Percentiles rank a stretch among this genome's conserved stretches.
These are phyloP conservation scores for Drosophila orena DNA, from an alignment of 1,140 invertebrate genomes.

Conservation along the genomic window DNA sequence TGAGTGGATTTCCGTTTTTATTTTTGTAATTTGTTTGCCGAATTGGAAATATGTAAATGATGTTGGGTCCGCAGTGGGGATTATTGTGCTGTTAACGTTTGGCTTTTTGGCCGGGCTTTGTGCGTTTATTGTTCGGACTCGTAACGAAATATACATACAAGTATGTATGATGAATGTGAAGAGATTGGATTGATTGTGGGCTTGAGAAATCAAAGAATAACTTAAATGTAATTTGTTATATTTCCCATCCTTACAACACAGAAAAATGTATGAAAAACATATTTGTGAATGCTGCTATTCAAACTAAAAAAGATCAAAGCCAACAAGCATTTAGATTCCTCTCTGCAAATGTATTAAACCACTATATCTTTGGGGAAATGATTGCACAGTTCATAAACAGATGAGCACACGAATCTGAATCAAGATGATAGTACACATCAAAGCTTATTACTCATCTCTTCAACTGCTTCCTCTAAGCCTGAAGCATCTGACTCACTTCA, in stretches of 20 bases:
- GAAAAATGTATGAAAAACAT: too few species aligned
- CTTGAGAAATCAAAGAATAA: not conserved
- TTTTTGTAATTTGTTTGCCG: constrained; percentile 59
- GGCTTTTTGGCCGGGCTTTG: constrained; percentile 31
- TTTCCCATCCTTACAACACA: too few species aligned
- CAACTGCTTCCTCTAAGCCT: not conserved
- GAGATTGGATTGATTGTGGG: not conserved
- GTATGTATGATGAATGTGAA: not conserved
- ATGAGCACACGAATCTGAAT: not conserved
- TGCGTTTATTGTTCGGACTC: constrained; percentile 10
- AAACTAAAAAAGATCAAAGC: not conserved
- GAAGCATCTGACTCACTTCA: constrained; percentile 13
- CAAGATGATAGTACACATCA: constrained; percentile 1
- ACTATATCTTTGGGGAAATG: not conserved
- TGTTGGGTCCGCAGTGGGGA: constrained; percentile 37
- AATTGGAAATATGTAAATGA: constrained; percentile 80
- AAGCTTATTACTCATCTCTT: constrained; percentile 6
- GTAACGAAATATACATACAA: not conserved
- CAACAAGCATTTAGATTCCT: not conserved
- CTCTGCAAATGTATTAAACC: not conserved
- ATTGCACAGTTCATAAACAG: constrained; percentile 8
- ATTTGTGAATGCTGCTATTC: too few species aligned
- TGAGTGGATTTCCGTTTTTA: constrained; percentile 37
- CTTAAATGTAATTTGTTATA: not conserved
- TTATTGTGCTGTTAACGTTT: constrained; percentile 42